phyloP scores from a whole-genome alignment of 2,113 vertebrate genomes.

The Leucoraja erinaceus region DNA sequence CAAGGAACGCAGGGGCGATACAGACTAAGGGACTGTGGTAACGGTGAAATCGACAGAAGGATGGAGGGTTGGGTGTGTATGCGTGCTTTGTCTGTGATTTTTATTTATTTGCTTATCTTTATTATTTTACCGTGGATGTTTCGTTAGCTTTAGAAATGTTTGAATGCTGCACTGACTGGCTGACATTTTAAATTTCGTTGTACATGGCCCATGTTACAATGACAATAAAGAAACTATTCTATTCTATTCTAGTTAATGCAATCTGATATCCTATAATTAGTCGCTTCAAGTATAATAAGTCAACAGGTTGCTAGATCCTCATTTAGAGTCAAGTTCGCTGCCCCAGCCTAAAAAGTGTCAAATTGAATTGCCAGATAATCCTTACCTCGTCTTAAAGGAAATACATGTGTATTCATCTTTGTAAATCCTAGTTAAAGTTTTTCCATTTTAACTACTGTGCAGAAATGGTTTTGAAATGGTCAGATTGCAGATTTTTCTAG shows the following conservation, averaged over 20 bases:
- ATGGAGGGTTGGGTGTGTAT: no score
- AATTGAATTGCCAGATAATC: not conserved
- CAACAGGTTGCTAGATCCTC: not conserved
- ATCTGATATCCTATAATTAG: not conserved
- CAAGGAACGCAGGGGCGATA: no score
- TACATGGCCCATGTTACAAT: no score
- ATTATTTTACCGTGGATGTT: no score
- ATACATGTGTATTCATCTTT: not conserved
- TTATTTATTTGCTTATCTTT: no score
- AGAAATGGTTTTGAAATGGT: not conserved
- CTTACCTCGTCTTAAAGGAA: not conserved
- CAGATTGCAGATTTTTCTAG: not conserved
- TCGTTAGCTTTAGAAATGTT: no score
- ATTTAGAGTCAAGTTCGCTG: not conserved
- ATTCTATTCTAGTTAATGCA: not conserved
- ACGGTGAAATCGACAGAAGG: no score
- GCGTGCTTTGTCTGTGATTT: no score
- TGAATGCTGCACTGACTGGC: no score
- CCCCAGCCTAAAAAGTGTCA: not conserved
- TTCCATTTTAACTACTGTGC: not conserved
- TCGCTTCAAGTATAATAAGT: not conserved
- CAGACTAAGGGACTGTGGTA: no score
- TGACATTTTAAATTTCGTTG: no score
- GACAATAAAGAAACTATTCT: no score
- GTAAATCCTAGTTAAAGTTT: not conserved